Evolutionary conservation across 2,113 vertebrate species (phyloP).

Genomic region (Rhombomys opimus): DNA sequence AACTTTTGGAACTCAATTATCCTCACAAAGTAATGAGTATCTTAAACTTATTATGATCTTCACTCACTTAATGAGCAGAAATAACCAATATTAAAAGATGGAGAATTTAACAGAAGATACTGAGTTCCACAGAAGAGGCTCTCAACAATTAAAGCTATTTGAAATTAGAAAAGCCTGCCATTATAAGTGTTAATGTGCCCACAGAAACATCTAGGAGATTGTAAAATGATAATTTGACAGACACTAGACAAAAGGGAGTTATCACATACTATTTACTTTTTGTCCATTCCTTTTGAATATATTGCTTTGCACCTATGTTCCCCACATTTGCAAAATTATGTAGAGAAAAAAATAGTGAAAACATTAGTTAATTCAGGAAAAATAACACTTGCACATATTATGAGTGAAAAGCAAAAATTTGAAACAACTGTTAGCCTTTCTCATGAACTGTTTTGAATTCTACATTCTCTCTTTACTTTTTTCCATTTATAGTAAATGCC

Average conservation of each 20-base stretch:
- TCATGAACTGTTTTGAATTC: neutral
- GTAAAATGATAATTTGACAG: neutral
- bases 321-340: neutral
- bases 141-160: neutral
- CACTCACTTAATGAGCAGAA: neutral
- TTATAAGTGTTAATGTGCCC: neutral
- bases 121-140: neutral
- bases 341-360: neutral
- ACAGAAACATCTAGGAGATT: neutral
- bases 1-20: conserved; percentile 16
- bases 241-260: neutral
- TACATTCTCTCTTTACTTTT: neutral
- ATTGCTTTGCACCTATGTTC: neutral
- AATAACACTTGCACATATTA: neutral
- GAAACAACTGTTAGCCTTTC: neutral
- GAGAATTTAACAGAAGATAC: neutral
- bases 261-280: neutral
- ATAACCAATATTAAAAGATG: neutral
- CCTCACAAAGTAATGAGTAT: neutral
- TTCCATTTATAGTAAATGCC: conserved; percentile 3
- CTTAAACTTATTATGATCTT: neutral
- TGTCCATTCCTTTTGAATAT: neutral
- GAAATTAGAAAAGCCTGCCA: neutral
- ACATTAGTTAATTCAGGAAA: neutral
- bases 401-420: neutral